Evolutionary conservation across 2,888 invertebrate species (phyloP).

Genomic region (Chymomyza caudatula): DNA sequence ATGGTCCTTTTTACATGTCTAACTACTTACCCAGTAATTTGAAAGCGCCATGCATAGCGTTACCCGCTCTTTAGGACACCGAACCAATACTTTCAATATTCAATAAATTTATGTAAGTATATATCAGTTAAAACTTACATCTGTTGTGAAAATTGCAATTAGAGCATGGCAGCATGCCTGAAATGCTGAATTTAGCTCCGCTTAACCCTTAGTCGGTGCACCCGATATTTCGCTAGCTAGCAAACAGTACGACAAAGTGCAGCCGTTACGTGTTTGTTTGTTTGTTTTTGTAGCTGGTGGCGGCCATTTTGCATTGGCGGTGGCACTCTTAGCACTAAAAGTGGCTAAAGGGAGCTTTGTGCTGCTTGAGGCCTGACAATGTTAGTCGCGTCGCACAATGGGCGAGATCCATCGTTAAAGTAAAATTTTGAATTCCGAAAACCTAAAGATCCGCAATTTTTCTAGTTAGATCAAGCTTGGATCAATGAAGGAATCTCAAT

Average conservation of each 20-base stretch:
- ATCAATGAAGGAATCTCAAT: no score
- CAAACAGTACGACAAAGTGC: constrained; percentile 11
- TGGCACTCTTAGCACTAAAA: constrained; percentile 21
- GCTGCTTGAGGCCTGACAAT: no score
- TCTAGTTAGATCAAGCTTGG: no score
- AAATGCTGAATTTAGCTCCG: background rate
- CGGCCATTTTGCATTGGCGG: constrained; percentile 51
- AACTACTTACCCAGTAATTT: no score
- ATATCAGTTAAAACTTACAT: background rate
- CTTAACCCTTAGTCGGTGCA: background rate
- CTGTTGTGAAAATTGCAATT: background rate
- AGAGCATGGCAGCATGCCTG: background rate
- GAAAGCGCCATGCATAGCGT: background rate
- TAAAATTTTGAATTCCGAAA: no score
- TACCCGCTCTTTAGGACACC: background rate
- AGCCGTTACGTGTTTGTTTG: constrained; percentile 47
- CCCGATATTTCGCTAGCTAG: background rate
- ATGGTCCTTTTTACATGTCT: no score
- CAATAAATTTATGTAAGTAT: background rate
- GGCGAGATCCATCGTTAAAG: no score
- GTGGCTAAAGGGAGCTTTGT: background rate
- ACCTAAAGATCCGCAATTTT: no score
- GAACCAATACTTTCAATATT: background rate
- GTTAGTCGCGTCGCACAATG: no score
- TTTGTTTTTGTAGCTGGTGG: constrained; percentile 54